These are phyloP conservation scores for Rachycentron canadum DNA, from an alignment of 2,797 vertebrate species.

Conservation along the genomic window DNA sequence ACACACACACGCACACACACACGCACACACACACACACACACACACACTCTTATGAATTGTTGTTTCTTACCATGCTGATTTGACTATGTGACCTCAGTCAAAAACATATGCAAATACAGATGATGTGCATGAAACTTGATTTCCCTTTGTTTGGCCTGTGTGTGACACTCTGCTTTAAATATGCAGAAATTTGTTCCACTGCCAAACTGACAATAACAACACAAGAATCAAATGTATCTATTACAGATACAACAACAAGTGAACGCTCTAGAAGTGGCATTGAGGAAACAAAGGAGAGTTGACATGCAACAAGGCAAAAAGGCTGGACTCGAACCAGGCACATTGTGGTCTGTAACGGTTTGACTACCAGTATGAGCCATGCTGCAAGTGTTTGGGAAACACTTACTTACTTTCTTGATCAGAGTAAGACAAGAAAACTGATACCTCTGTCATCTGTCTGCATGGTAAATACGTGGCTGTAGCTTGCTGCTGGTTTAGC, in stretches of 20 bases:
- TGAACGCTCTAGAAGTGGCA: too few species aligned
- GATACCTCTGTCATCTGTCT: not conserved
- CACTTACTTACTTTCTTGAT: not conserved
- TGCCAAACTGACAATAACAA: constrained; percentile 13
- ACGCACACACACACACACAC: not conserved
- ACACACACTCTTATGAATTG: not conserved
- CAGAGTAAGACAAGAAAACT: not conserved
- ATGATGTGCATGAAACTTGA: constrained; percentile 31
- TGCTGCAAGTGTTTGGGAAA: not conserved
- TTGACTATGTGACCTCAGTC: constrained; percentile 49
- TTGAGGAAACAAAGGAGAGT: not conserved
- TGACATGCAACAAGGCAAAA: too few species aligned
- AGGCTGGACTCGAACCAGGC: too few species aligned
- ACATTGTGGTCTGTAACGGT: not conserved
- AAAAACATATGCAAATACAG: constrained; percentile 51
- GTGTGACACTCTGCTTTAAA: constrained; percentile 37
- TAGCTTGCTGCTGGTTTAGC: not conserved
- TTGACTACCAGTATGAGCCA: not conserved
- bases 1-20: not conserved
- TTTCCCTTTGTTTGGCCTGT: constrained; percentile 49
- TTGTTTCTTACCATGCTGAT: constrained; percentile 21
- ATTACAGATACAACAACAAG: not conserved
- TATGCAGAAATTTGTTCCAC: constrained; percentile 26
- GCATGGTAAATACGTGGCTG: not conserved
- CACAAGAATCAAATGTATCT: not conserved